Evolutionary conservation across 2,888 invertebrate species (phyloP), one percentile per base, ranked within the genome.

Genomic region (Drosophila cognata): DNA sequence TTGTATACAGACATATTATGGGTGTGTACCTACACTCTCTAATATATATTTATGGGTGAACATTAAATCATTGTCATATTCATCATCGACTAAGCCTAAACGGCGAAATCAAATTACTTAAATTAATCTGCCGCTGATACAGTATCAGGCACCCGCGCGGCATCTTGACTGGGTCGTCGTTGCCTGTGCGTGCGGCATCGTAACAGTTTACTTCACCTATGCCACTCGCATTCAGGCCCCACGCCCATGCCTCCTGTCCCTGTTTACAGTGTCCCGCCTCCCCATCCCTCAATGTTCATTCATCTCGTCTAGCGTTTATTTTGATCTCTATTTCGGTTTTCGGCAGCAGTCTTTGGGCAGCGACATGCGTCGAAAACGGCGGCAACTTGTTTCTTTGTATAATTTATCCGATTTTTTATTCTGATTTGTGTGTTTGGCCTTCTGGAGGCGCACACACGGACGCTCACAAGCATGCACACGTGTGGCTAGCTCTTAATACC

Each of bases 351-450:
- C 71, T 53, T 68, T 77, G 71, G 68, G 77, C 66, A 75, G 70
- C 84, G 56, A 62, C 69, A 48, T 52, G 59, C 69, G 53, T 64
- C 61, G 60, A 70, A 70, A 61, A 51, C 82, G 69, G 68, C 83
- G 70, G 74, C 81, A 86, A 79, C 77, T 83, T 88, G 87, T 79
- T 84, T 86, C 81, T 74, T 68, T 71, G 67, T 77, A 77, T 83
- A 88, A 88, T 81, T 86, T 86, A 84, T 88, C 79, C 79, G 82
- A 77, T 68, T 83, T 82, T 82, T 85, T 84, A 86, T 84, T 83
- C 83, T 81, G 77, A 85, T 88, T 85, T 85, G 87, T 81, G 80
- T 74, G 81, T 71, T 79, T 81, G 78, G 81, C 67, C 78, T 77
- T 81, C 74, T 71, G 61, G 64, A 28, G 58, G 28, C 62, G 31